Evolutionary conservation across 92 coral and sea anemone species (phyloP), one percentile per base, ranked within the genome.

Genomic region (Porites cylindrica): DNA sequence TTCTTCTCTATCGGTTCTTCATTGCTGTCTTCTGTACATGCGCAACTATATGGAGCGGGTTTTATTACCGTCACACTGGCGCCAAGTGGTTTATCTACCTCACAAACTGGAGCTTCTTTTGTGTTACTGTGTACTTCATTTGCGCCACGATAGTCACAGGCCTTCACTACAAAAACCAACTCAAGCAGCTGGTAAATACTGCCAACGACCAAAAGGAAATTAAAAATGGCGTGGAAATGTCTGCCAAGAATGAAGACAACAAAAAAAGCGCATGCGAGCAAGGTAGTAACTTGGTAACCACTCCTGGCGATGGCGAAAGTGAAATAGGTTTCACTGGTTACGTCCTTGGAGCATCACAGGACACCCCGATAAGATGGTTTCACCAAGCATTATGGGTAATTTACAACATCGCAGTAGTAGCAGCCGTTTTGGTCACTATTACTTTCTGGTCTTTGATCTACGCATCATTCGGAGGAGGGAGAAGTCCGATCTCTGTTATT

Each of bases 31-130:
- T 93, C 87, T 95, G 98, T 76, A 43, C 85, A 21, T 92, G 86
- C 21, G 91, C 93, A 89, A 70, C 85, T 3, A 91, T 96, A 47
- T 78, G 62, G 88, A 93, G 98, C 72, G 97, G 96, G 7, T 82
- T 89, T 47, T 69, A 88, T 69, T 29, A 18, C 75, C 61, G 78
- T 8, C 82, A 59, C 70, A 90, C 84, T 54, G 88, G 84, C 13
- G 73, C 85, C 7, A 91, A 86, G 76, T 96, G 99, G 99, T 93
- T 96, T 62, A 93, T 93, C 65, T 96, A 86, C 91, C 88, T 96
- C 13, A 96, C 93, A 19, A 96, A 96, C 93, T 96, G 98, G 99
- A 93, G 96, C 59, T 96, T 88, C 86, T 61, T 83, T 10, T 84
- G 79, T 68, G 76, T 93, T 26, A 93, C 93, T n/a, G 38, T 90